Conservation (phyloP, 1,140 invertebrate genomes). For the Tetragnatha versicolor region DNA sequence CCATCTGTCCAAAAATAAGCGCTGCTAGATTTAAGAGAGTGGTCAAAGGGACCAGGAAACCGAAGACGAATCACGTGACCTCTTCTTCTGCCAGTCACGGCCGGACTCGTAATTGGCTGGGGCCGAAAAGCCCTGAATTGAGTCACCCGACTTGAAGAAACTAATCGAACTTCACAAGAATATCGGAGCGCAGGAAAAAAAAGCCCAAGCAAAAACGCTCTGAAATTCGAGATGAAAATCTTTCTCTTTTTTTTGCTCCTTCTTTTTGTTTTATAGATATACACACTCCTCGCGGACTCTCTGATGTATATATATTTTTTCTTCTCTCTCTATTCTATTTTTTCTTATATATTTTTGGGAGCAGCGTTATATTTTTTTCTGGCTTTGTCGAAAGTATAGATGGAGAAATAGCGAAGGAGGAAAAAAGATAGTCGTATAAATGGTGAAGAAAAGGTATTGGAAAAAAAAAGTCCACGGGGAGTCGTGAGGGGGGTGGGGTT, state of each 20-base stretch:
- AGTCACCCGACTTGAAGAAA: conserved; percentile 54
- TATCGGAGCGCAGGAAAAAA: conserved; percentile 24
- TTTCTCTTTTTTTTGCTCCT: conserved; percentile 37
- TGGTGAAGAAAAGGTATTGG: conserved; percentile 54
- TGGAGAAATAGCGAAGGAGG: conserved; percentile 18
- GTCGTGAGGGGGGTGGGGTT: conserved; percentile 21
- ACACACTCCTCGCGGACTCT: not conserved
- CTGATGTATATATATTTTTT: conserved; percentile 38
- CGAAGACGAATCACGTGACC: conserved; percentile 53
- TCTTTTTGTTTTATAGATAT: not conserved
- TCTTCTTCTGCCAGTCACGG: conserved; percentile 54
- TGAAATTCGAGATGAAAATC: conserved; percentile 55
- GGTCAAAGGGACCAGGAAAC: not conserved
- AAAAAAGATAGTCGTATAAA: conserved; percentile 42
- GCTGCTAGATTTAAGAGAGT: conserved; percentile 10
- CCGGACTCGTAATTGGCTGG: conserved; percentile 50
- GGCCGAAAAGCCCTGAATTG: conserved; percentile 47
- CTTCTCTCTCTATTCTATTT: conserved; percentile 22
- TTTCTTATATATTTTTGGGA: conserved; percentile 37
- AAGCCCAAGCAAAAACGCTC: conserved; percentile 34
- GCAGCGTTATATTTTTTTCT: conserved; percentile 20
- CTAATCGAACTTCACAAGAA: conserved; percentile 55
- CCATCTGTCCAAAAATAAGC: conserved; percentile 20
- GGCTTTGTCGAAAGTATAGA: conserved; percentile 48
- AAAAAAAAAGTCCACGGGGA: conserved; percentile 32